A percentile compares a stretch with the other conserved stretches of the same genome.
Conservation (phyloP, 2,888 invertebrate genomes). For the Papilio protenor region DNA sequence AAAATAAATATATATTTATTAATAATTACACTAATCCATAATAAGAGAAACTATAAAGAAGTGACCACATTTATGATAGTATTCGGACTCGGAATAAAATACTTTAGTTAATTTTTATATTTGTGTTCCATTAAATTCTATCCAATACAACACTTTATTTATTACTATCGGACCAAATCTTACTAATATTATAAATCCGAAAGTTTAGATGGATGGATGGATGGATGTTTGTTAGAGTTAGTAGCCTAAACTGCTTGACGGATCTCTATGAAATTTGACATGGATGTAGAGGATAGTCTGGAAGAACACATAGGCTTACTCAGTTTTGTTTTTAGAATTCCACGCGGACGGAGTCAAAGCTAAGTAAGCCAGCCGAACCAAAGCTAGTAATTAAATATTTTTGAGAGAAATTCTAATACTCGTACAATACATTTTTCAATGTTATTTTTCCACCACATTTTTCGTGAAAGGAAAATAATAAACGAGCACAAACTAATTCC, state of each 20-base stretch:
- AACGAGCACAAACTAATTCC: conserved; percentile 18
- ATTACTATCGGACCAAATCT: background rate
- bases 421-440: background rate
- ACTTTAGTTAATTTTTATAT: background rate
- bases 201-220: too few relatives aligned
- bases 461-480: conserved; percentile 11
- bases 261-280: too few relatives aligned
- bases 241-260: too few relatives aligned
- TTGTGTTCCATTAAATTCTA: background rate
- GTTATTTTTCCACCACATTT: conserved; percentile 1
- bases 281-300: too few relatives aligned
- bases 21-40: background rate
- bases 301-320: too few relatives aligned
- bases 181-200: too few relatives aligned
- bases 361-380: too few relatives aligned
- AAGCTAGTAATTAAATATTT: too few relatives aligned
- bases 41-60: background rate
- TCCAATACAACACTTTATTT: background rate
- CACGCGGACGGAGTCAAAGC: too few relatives aligned
- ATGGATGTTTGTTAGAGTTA: too few relatives aligned
- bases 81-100: background rate
- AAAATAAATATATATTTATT: background rate
- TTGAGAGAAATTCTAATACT: too few relatives aligned
- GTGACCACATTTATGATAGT: background rate
- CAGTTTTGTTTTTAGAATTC: too few relatives aligned